A percentile compares a stretch with the other conserved stretches of the same genome.
Evolutionary conservation across 2,797 vertebrate genomes (phyloP).

Genomic region (Sciurus vulgaris): DNA sequence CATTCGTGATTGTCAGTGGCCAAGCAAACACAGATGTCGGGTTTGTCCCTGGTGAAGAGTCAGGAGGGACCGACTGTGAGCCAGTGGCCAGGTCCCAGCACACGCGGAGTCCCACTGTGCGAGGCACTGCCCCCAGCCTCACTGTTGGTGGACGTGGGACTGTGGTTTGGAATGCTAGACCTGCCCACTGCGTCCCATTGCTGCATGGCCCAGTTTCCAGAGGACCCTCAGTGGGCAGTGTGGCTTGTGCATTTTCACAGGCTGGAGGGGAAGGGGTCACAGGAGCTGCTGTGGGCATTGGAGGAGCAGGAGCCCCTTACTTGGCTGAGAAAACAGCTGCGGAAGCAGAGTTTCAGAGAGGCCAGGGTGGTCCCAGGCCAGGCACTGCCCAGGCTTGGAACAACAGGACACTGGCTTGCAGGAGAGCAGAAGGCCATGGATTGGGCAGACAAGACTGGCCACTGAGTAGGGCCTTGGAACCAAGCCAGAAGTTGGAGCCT

Average conservation of each 20-base stretch:
- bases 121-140: fast-evolving
- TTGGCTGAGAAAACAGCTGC: too few relatives aligned
- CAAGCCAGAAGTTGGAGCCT: too few relatives aligned
- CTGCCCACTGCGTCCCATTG: background rate
- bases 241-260: background rate
- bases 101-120: background rate
- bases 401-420: background rate
- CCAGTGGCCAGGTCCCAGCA: background rate
- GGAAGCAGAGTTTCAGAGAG: too few relatives aligned
- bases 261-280: fast-evolving
- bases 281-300: background rate
- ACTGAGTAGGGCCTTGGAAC: background rate
- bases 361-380: background rate
- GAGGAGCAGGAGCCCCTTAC: background rate
- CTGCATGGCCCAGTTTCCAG: background rate
- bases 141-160: fast-evolving
- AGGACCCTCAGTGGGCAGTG: too few relatives aligned
- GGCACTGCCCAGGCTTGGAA: background rate
- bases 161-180: background rate
- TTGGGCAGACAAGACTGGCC: fast-evolving
- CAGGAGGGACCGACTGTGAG: fast-evolving
- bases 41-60: too few relatives aligned
- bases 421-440: background rate
- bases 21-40: background rate
- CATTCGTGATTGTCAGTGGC: too few relatives aligned